These are phyloP conservation scores for Neotoma lepida DNA, from an alignment of 2,113 vertebrate species.

Conservation along the genomic window DNA sequence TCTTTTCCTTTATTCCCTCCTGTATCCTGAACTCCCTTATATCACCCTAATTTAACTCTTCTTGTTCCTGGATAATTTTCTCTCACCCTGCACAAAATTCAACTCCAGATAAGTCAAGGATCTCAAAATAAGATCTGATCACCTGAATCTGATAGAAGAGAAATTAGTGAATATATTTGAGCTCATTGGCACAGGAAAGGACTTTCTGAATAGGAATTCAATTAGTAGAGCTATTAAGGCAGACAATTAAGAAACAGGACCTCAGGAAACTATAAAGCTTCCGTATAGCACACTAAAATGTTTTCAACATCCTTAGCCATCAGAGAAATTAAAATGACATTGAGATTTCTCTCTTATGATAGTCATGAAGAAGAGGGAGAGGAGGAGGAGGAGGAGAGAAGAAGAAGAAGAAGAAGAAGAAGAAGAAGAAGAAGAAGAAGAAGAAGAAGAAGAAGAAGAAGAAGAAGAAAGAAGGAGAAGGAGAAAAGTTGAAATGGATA, in stretches of 20 bases:
- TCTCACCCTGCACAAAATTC: not conserved
- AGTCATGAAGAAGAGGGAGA: not conserved
- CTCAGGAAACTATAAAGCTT: not conserved
- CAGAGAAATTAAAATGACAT: not conserved
- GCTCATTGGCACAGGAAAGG: not conserved
- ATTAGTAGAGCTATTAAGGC: not conserved
- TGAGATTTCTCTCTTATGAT: not conserved
- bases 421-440: not conserved
- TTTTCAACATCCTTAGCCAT: not conserved
- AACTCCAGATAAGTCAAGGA: not conserved
- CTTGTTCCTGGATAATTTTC: not conserved
- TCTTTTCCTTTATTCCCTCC: not conserved
- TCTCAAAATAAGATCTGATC: not conserved
- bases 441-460: not conserved
- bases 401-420: accelerated
- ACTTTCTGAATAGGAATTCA: not conserved
- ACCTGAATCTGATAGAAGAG: too few relatives aligned
- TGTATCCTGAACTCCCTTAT: not conserved
- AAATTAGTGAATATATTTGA: not conserved
- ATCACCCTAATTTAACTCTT: not conserved
- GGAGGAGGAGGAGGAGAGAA: too few relatives aligned
- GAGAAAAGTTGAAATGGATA: not conserved
- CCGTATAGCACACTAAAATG: not conserved
- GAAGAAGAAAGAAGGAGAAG: too few relatives aligned
- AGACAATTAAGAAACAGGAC: not conserved